A percentile compares a stretch with the other conserved stretches of the same genome.
Evolutionary conservation across 2,888 invertebrate genomes (phyloP).

Genomic region (Drosophila fungiperda): DNA sequence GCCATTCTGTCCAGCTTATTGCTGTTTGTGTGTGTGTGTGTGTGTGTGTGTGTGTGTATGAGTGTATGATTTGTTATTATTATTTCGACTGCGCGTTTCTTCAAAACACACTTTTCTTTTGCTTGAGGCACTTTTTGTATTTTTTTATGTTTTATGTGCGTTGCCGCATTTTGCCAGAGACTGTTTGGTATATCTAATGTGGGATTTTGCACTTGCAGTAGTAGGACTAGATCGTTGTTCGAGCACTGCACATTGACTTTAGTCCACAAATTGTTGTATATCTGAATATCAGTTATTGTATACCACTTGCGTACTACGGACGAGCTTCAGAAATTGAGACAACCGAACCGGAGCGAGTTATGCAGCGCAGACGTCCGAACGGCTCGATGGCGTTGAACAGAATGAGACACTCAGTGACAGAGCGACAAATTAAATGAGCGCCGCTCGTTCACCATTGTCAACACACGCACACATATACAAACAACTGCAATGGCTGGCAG

Average conservation of each 20-base stretch:
- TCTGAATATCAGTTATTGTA: background rate
- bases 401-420: constrained; percentile 66
- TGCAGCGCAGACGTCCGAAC: constrained; percentile 70
- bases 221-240: constrained; percentile 27
- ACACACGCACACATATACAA: background rate
- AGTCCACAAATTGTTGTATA: constrained; percentile 8
- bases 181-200: background rate
- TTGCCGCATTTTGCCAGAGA: constrained; percentile 59
- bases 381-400: constrained; percentile 77
- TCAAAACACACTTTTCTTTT: constrained; percentile 7
- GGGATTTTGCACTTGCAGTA: constrained; percentile 14
- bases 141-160: constrained; percentile 34
- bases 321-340: constrained; percentile 35
- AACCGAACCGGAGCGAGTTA: constrained; percentile 43
- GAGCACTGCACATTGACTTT: constrained; percentile 27
- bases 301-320: constrained; percentile 26
- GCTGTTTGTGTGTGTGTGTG: background rate
- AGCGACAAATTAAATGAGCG: constrained; percentile 58
- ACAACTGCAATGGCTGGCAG: constrained; percentile 1
- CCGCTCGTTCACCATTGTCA: constrained; percentile 8
- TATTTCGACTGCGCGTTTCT: constrained; percentile 1
- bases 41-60: background rate
- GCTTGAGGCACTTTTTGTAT: background rate
- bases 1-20: constrained; percentile 70
- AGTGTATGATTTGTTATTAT: constrained; percentile 1